Base-by-base conservation (phyloP, 2,113 vertebrate species). In the Microcebus lehilahytsara region DNA sequence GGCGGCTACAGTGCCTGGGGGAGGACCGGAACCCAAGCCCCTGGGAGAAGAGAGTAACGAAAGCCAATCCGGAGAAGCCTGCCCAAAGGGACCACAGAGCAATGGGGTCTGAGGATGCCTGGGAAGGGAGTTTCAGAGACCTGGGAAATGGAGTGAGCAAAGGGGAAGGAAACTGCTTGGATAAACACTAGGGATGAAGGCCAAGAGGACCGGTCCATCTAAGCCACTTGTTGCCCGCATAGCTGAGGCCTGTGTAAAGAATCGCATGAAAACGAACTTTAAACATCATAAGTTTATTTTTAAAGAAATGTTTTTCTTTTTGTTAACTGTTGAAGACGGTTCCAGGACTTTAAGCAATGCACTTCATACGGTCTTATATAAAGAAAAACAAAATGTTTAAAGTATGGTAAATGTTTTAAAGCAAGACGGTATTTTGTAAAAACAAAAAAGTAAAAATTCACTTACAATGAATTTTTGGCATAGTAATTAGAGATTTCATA, bases 321-420 rank as follows among this genome's bases (percentile, higher is more conserved):
- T 87, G 34, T 16, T 69, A 64, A 79, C 3, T 84, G 37, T 13
- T 30, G 34, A 96, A 96, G 89, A 80, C 5, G n/a, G 22, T 69
- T 12, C 42, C 40, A 72, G 42, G 40, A 67, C 27, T 72, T 64
- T 12, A 85, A 77, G 9, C 25, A 32, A 85, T 22, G 16, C 22
- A 60, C 0, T 9, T n/a, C 62, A 66, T 27, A 20, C 13, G n/a
- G 3, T 37, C 17, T 37, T 53, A 93, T 51, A 37, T 40, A 69
- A 89, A 96, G 30, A 74, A 89, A 97, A 93, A 87, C 32, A 51
- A 32, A 42, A 17, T 79, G 49, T 86, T 14, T 37, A 67, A 95
- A 53, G 30, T n/a, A 90, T 64, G 64, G 25, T 53, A 49, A 66
- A 32, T 56, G 51, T 64, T 87, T 92, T 72, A 34, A 78, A 83